Conservation (phyloP, 1,140 invertebrate genomes). For the Panagrolaimus sp. region DNA sequence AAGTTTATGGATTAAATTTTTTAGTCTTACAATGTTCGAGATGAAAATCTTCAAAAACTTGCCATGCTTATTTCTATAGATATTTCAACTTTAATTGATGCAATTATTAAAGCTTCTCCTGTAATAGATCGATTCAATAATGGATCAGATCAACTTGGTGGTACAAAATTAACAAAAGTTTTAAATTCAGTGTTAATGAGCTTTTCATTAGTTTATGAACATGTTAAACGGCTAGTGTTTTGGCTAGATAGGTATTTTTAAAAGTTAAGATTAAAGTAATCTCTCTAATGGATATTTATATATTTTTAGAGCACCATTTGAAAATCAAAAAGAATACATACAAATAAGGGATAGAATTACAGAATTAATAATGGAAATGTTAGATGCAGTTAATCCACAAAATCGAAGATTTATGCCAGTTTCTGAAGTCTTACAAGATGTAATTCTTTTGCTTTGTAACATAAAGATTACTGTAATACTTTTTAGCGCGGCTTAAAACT, state of each 20-base stretch:
- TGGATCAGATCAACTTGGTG: conserved; percentile 5
- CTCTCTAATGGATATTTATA: background rate
- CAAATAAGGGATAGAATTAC: conserved; percentile 9
- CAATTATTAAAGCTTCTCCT: conserved; percentile 29
- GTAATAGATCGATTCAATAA: conserved; percentile 30
- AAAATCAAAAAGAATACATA: conserved; percentile 13
- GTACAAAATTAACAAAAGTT: conserved; percentile 26
- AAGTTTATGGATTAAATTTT: too few relatives aligned
- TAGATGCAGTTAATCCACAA: background rate
- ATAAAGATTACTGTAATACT: conserved; percentile 17
- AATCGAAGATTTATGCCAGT: conserved; percentile 9
- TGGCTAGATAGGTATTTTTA: conserved; percentile 36
- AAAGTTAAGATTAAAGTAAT: background rate
- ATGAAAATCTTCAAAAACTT: conserved; percentile 37
- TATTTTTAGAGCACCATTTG: conserved; percentile 9
- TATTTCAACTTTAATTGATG: conserved; percentile 35
- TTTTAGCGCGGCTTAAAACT: conserved; percentile 33
- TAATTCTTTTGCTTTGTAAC: background rate
- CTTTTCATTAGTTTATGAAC: conserved; percentile 30
- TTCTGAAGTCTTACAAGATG: background rate
- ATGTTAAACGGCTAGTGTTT: conserved; percentile 35
- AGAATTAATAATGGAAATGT: conserved; percentile 2
- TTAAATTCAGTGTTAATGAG: conserved; percentile 35
- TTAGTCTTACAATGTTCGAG: conserved; percentile 28
- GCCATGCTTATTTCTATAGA: conserved; percentile 26